Evolutionary conservation across 2,888 invertebrate genomes (phyloP).

Genomic region (Noctua fimbriata): DNA sequence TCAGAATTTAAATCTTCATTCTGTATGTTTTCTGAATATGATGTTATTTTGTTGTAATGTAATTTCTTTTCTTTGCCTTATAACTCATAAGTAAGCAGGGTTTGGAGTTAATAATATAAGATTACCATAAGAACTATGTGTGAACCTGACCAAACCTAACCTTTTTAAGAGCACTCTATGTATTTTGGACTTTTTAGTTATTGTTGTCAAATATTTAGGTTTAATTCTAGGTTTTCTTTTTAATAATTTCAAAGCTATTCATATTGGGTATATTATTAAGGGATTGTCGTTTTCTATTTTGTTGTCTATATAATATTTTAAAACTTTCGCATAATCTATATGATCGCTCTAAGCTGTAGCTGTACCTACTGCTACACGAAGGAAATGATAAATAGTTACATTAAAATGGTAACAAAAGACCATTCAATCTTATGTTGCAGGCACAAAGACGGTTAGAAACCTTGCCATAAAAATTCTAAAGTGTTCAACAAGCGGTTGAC

Average conservation of each 20-base stretch:
- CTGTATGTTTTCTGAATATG: constrained; percentile 24
- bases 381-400: constrained; percentile 4
- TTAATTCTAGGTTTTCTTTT: constrained; percentile 6
- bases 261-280: constrained; percentile 19
- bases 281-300: constrained; percentile 16
- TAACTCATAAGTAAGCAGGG: constrained; percentile 2
- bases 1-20: background rate
- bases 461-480: constrained; percentile 33
- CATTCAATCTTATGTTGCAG: constrained; percentile 17
- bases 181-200: constrained; percentile 31
- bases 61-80: constrained; percentile 6
- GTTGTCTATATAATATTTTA: constrained; percentile 21
- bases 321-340: constrained; percentile 15
- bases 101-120: constrained; percentile 8
- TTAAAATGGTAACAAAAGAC: constrained; percentile 1
- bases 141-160: background rate
- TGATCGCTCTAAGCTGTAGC: background rate
- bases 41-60: constrained; percentile 35
- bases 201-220: constrained; percentile 25
- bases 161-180: constrained; percentile 13
- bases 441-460: constrained; percentile 14
- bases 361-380: background rate
- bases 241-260: constrained; percentile 9
- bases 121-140: constrained; percentile 8
- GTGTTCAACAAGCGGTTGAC: constrained; percentile 53